Conservation (phyloP, 2,113 vertebrate genomes). For the Emydura subglobosa region DNA sequence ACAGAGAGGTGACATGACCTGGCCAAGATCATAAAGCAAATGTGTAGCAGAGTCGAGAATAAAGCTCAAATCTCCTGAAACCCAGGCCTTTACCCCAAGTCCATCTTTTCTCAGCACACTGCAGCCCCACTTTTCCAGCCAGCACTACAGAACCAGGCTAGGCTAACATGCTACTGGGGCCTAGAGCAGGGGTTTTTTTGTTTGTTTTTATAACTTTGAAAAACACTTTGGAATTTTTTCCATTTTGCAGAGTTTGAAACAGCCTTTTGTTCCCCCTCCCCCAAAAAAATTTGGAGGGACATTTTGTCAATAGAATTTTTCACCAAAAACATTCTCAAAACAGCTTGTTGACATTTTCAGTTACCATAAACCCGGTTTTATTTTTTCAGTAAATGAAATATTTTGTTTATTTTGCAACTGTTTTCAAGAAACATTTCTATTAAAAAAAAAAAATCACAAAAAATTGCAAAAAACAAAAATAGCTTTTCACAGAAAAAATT, state of each 20-base stretch:
- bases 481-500: background rate
- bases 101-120: background rate
- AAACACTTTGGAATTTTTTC: slow-evolving; percentile 19
- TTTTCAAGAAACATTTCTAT: slow-evolving; percentile 10
- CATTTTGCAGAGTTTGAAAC: slow-evolving; percentile 35
- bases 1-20: background rate
- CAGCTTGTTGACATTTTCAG: slow-evolving; percentile 48
- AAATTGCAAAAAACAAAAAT: background rate
- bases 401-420: slow-evolving; percentile 47
- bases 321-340: slow-evolving; percentile 34
- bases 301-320: background rate
- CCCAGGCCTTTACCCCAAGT: background rate
- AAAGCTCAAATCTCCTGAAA: background rate
- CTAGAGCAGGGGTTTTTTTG: too few relatives aligned
- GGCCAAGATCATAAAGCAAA: background rate
- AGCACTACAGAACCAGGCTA: background rate
- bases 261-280: slow-evolving; percentile 47
- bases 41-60: accelerated
- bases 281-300: background rate
- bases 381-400: background rate
- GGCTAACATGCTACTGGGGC: background rate
- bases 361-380: slow-evolving; percentile 12
- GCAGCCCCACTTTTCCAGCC: too few relatives aligned
- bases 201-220: background rate
- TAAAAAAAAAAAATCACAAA: slow-evolving; percentile 41